phyloP scores from a whole-genome alignment of 1,140 invertebrate species.

The Heliconius eleuchia region DNA sequence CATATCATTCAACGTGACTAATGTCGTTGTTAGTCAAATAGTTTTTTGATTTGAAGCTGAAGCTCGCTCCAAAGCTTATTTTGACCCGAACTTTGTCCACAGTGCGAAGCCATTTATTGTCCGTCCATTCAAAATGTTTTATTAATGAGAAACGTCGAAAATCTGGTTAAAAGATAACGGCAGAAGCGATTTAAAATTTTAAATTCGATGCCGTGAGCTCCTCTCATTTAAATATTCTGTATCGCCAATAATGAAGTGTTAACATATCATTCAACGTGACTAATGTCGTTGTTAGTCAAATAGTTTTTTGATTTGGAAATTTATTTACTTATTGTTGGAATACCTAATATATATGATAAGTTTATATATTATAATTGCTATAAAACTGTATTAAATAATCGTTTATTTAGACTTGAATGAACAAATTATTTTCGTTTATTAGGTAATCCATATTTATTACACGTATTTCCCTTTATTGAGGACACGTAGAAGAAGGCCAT shows the following conservation, averaged over 20 bases:
- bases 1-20: neutral
- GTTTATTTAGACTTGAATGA: neutral
- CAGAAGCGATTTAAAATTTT: slow-evolving; percentile 8
- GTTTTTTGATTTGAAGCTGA: slow-evolving; percentile 1
- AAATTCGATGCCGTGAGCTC: slow-evolving; percentile 7
- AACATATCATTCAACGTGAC: slow-evolving; percentile 2
- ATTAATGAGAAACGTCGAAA: slow-evolving; percentile 8
- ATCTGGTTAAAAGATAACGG: slow-evolving; percentile 11
- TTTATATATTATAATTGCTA: neutral
- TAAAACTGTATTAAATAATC: neutral
- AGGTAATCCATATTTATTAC: no score
- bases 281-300: neutral
- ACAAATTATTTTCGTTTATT: no score
- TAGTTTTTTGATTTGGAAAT: neutral
- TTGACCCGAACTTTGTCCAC: slow-evolving; percentile 3
- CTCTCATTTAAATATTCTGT: slow-evolving; percentile 7
- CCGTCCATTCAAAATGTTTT: neutral
- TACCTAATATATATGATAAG: neutral
- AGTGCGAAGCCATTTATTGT: slow-evolving; percentile 2
- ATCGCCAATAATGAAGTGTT: slow-evolving; percentile 3
- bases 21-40: neutral
- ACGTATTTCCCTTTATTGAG: neutral
- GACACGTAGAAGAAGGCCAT: neutral
- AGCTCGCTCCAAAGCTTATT: slow-evolving; percentile 6
- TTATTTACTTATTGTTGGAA: neutral